A percentile compares a stretch with the other conserved stretches of the same genome.
These are phyloP conservation scores for Emys orbicularis DNA, from an alignment of 2,797 vertebrate genomes.

Conservation along the genomic window DNA sequence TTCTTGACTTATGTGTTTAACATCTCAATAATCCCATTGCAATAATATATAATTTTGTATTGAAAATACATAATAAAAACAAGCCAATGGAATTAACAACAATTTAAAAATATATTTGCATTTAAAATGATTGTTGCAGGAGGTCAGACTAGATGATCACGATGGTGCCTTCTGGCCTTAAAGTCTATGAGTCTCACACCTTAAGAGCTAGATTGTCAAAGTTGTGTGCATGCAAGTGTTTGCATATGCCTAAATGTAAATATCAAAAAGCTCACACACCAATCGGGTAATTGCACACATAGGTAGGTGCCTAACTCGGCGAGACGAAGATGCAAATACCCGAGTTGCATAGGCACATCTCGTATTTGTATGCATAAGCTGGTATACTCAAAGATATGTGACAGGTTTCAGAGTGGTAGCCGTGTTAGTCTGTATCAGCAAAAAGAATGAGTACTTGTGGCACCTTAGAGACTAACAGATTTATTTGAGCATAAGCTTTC, in stretches of 20 bases:
- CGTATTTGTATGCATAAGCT: neutral
- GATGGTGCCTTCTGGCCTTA: no score
- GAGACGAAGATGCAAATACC: neutral
- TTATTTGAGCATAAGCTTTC: no score
- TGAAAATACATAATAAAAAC: neutral
- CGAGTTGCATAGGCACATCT: neutral
- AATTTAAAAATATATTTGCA: neutral
- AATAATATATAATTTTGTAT: neutral
- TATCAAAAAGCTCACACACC: neutral
- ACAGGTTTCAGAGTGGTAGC: no score
- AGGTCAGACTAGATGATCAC: neutral
- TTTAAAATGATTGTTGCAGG: neutral
- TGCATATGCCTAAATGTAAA: neutral
- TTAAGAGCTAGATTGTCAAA: neutral
- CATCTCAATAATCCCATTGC: neutral
- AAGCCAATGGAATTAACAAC: neutral
- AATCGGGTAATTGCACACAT: neutral
- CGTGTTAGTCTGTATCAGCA: no score
- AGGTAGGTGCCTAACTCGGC: neutral
- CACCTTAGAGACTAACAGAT: no score
- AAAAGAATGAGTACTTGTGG: no score
- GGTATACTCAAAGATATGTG: neutral
- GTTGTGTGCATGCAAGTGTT: neutral
- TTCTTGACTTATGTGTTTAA: neutral
- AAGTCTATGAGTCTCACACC: no score